Percentiles rank a stretch among this genome's conserved stretches.
phyloP scores from a whole-genome alignment of 2,888 invertebrate genomes.

The Apomyelois bistriatella region DNA sequence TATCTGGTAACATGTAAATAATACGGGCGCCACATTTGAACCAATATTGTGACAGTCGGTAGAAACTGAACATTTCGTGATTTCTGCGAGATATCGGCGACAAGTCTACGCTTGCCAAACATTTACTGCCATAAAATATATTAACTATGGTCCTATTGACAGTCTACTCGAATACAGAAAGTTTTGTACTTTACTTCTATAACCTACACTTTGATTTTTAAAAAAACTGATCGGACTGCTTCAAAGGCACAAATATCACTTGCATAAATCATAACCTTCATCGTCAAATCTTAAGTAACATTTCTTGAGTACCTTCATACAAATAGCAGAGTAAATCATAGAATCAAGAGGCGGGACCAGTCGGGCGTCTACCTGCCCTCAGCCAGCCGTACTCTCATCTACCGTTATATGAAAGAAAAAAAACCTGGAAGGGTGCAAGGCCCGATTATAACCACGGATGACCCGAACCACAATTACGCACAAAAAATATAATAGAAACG shows the following conservation, averaged over 20 bases:
- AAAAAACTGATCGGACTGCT: no score
- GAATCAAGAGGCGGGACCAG: conserved; percentile 31
- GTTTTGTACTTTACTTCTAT: neutral
- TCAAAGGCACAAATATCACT: no score
- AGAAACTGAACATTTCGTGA: conserved; percentile 3
- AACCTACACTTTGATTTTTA: neutral
- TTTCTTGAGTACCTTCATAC: conserved; percentile 32
- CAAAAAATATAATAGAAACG: conserved; percentile 19
- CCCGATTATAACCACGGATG: conserved; percentile 39
- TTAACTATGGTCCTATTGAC: neutral
- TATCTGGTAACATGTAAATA: conserved; percentile 21
- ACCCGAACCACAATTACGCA: conserved; percentile 24
- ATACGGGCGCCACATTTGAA: conserved; percentile 12
- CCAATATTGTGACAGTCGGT: conserved; percentile 8
- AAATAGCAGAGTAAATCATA: conserved; percentile 40
- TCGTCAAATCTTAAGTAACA: conserved; percentile 1
- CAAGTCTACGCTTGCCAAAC: conserved; percentile 9
- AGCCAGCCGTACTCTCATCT: conserved; percentile 32
- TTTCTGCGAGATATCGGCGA: neutral
- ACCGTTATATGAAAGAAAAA: conserved; percentile 47
- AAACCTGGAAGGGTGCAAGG: conserved; percentile 44
- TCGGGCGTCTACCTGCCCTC: conserved; percentile 52
- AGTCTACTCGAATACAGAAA: neutral
- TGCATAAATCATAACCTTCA: neutral
- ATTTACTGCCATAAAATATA: conserved; percentile 8